Evolutionary conservation across 2,113 vertebrate genomes (phyloP), one percentile per base, ranked within the genome.

Genomic region (Nerophis lumbriciformis): DNA sequence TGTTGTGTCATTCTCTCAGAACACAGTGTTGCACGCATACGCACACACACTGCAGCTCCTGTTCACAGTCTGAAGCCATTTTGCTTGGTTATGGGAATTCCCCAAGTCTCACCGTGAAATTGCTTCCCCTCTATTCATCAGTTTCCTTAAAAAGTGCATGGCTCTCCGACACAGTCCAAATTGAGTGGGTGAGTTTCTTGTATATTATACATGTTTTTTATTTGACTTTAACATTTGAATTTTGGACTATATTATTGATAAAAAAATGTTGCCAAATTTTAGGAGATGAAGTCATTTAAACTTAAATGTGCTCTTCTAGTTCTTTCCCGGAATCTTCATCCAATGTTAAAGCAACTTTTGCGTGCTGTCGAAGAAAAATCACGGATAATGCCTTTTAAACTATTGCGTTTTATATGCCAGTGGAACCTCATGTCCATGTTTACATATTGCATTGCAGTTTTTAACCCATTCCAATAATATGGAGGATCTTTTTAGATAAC

Each of bases 1-100:
- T 53, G 61, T 62, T 58, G 37, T 50, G 36, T 75, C 64, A 16
- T n/a, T 69, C 57, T 52, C 58, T 75, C 37, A 67, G 77, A 69
- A 60, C 69, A 75, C 81, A 64, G 68, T 48, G 47, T 77, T 85
- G 83, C 82, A 84, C n/a, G 6, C 10, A 45, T 69, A 51, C 49
- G 28, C 16, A 21, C 15, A 19, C 16, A 53, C 51, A 35, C 16
- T 8, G 4, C 15, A 83, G 82, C 79, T 80, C 83, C 81, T 83
- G 64, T 83, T 85, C 65, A 81, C 72, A 76, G 72, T 77, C 57
- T 80, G 63, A 82, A 76, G 69, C 76, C 71, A 79, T 87, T 83
- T 87, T 68, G 78, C 75, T 81, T 75, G 81, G 78, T 85, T 85
- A 80, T 79, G 88, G 90, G 89, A 91, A 92, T 89, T 90, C 88